Conservation (phyloP, 2,888 invertebrate genomes). For the Stramonita haemastoma region DNA sequence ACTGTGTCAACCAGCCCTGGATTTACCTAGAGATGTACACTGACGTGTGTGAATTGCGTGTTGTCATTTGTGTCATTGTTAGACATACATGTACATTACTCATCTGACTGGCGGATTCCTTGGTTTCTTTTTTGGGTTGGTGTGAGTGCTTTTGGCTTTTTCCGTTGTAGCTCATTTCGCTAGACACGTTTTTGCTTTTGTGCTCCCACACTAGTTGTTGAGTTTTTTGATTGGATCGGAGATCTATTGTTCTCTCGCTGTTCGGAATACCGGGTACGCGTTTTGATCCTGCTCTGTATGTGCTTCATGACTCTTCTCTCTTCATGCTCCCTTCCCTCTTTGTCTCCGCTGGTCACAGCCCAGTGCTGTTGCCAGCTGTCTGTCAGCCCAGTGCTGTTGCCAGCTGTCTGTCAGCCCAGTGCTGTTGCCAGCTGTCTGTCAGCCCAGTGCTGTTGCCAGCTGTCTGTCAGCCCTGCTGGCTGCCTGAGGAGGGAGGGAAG, state of each 20-base stretch:
- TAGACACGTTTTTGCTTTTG: not conserved
- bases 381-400: not conserved
- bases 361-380: not conserved
- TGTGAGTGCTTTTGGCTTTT: not conserved
- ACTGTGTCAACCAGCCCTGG: too few relatives aligned
- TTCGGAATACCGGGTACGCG: constrained; percentile 43
- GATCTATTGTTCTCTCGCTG: constrained; percentile 45
- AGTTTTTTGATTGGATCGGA: constrained; percentile 40
- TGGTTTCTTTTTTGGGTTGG: not conserved
- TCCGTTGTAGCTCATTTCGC: not conserved
- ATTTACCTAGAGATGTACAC: too few relatives aligned
- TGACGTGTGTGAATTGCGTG: too few relatives aligned
- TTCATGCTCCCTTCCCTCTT: not conserved
- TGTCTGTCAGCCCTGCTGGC: not conserved
- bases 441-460: not conserved
- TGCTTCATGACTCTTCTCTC: not conserved
- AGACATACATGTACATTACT: too few relatives aligned
- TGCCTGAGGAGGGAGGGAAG: not conserved
- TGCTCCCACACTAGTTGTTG: not conserved
- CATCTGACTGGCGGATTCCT: not conserved
- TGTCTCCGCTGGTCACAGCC: not conserved
- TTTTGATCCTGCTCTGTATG: constrained; percentile 40
- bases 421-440: not conserved
- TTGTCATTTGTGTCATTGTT: too few relatives aligned
- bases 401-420: not conserved